Conservation (phyloP, 2,797 vertebrate genomes). For the Galaxias olidus region DNA sequence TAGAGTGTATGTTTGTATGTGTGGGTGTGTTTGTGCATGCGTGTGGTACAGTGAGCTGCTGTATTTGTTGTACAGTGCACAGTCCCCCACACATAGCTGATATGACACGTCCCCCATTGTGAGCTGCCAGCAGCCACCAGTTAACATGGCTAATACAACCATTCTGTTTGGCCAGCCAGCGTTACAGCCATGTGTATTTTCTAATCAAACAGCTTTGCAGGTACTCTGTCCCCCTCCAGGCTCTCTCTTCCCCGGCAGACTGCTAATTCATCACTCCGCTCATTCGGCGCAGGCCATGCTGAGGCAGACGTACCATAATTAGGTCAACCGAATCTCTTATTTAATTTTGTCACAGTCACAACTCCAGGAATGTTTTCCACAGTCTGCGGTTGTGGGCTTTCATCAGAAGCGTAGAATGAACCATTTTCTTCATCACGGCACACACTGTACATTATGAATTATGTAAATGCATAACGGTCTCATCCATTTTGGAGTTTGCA, state of each 20-base stretch:
- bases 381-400: neutral
- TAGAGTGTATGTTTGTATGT: conserved; percentile 4
- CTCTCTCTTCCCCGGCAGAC: conserved; percentile 37
- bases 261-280: conserved; percentile 51
- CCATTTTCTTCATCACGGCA: neutral
- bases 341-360: conserved; percentile 49
- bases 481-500: too few relatives aligned
- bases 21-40: conserved; percentile 6
- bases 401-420: conserved; percentile 1
- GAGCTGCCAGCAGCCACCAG: conserved; percentile 70
- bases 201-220: conserved; percentile 44
- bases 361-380: conserved; percentile 34
- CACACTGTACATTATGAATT: neutral
- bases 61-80: conserved; percentile 63
- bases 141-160: conserved; percentile 55
- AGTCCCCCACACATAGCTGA: conserved; percentile 42
- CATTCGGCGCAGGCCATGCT: conserved; percentile 44
- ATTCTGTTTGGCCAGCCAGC: conserved; percentile 24
- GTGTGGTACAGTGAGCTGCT: conserved; percentile 42
- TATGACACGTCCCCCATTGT: conserved; percentile 65
- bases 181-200: conserved; percentile 31
- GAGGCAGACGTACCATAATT: conserved; percentile 55
- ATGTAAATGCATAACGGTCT: too few relatives aligned
- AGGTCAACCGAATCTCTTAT: conserved; percentile 61
- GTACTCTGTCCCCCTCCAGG: conserved; percentile 33